phyloP scores from a whole-genome alignment of 2,113 vertebrate genomes.

The Hemibagrus wyckioides region DNA sequence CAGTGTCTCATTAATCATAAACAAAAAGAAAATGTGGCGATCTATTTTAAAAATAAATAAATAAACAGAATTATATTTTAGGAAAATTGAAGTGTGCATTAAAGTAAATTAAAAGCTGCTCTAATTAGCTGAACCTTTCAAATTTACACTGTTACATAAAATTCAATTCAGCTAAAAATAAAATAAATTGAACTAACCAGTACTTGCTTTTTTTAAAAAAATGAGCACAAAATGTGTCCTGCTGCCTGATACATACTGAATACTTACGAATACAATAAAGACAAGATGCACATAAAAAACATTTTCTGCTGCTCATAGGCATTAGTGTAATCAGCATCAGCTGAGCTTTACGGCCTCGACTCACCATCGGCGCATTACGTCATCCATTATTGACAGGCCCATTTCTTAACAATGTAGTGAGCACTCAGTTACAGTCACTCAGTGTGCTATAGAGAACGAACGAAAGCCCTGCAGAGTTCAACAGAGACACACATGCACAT shows the following conservation, averaged over 20 bases:
- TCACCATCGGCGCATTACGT: conserved; percentile 49
- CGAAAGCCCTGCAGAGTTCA: neutral
- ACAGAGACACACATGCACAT: neutral
- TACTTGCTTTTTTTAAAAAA: neutral
- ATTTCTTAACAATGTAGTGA: conserved; percentile 34
- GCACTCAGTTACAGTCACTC: conserved; percentile 23
- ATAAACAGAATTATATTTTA: neutral
- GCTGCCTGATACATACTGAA: neutral
- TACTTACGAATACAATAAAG: neutral
- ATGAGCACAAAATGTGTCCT: neutral
- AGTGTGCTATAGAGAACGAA: neutral
- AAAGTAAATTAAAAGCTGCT: neutral
- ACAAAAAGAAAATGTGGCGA: neutral
- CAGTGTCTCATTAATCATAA: neutral
- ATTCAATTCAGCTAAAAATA: neutral
- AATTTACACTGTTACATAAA: neutral
- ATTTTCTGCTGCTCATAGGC: conserved; percentile 11
- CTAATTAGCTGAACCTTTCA: neutral
- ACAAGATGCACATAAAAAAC: neutral
- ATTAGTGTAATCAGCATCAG: conserved; percentile 41
- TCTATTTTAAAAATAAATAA: neutral
- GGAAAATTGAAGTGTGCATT: too few species aligned
- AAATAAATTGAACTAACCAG: neutral
- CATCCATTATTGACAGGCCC: conserved; percentile 48
- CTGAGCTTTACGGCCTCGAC: conserved; percentile 33